Base-by-base conservation (phyloP, 2,888 invertebrate species). In the Atherix ibis region DNA sequence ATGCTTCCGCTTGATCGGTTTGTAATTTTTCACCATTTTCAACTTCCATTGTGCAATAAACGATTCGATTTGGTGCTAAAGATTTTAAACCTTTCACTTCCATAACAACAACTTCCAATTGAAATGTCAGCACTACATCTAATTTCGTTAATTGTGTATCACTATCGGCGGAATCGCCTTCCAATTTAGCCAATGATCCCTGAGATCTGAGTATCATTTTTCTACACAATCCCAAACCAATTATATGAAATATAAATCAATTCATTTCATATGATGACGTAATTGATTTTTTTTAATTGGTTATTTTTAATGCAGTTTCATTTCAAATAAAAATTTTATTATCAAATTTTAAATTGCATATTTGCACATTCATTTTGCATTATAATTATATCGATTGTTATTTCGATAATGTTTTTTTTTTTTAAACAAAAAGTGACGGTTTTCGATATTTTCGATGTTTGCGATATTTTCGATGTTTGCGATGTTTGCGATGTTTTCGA, bases 31-130 rank as follows among this genome's bases (percentile, higher is more conserved):
- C 94, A 28, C 95, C 94, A 41, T 92, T 95, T 63, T 99, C 98
- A 24, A 98, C 94, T 65, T 99, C 98, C 98, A 98, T 99, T 15
- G 97, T 98, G 63, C 98, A 99, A 66, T 98, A 98, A 32, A 98
- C 95, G 58, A 98, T 95, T 53, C 95, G 77, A 69, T 94, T 97
- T 22, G 91, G 84, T 43, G 94, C 83, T 53, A 99, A 68, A 35
- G 92, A 91, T 65, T 95, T 97, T 45, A 98, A 70, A 47, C 94
- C 94, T 63, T 95, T 91, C 35, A 98, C 97, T 68, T 99, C 97
- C 87, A 97, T 92, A 36, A 98, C 97, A 54, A 98, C 84, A 44
- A 95, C 91, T 78, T 95, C 94, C 46, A 95, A 71, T 62, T 89
- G 89, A 66, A 95, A 97, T 42, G 89, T 88, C 48, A 97, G 73